Evolutionary conservation across 30 jellyfish, hydroid and myxozoan genomes (phyloP).

Genomic region (Pelagia noctiluca): DNA sequence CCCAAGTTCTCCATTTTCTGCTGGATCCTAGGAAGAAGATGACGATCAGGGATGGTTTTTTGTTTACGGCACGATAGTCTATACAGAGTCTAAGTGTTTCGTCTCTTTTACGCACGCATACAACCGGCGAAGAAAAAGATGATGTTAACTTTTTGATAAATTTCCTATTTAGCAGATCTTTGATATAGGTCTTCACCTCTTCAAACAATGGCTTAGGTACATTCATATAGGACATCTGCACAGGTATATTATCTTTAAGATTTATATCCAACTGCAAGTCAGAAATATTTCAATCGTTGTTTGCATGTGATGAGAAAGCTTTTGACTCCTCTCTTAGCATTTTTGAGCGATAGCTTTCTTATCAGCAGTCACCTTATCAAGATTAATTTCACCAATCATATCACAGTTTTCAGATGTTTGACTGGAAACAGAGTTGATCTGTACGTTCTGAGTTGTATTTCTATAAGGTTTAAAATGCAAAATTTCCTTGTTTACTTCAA

Average conservation of each 20-base stretch:
- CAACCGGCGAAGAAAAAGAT: conserved; percentile 51
- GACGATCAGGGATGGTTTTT: conserved; percentile 52
- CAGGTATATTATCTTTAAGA: conserved; percentile 35
- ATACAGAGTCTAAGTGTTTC: conserved; percentile 45
- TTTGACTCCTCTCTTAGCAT: conserved; percentile 2
- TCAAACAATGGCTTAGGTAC: conserved; percentile 41
- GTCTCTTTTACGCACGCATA: conserved; percentile 22
- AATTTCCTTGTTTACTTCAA: conserved; percentile 11
- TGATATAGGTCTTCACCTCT: conserved; percentile 37
- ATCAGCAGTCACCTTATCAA: conserved; percentile 24
- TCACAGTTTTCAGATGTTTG: not conserved
- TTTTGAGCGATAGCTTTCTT: conserved; percentile 14
- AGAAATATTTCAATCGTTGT: conserved; percentile 42
- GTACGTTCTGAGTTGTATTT: not conserved
- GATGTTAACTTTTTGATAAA: conserved; percentile 33
- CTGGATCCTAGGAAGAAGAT: conserved; percentile 49
- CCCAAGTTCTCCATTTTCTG: conserved; percentile 39
- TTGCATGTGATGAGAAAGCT: conserved; percentile 46
- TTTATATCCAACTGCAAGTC: conserved; percentile 34
- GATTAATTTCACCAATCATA: conserved; percentile 24
- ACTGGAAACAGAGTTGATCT: conserved; percentile 19
- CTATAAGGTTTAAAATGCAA: not conserved
- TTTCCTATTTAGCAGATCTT: conserved; percentile 28
- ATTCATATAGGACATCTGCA: conserved; percentile 37
- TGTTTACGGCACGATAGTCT: conserved; percentile 34